Evolutionary conservation across 1,140 invertebrate genomes (phyloP).

Genomic region (Camponotus vicinus): DNA sequence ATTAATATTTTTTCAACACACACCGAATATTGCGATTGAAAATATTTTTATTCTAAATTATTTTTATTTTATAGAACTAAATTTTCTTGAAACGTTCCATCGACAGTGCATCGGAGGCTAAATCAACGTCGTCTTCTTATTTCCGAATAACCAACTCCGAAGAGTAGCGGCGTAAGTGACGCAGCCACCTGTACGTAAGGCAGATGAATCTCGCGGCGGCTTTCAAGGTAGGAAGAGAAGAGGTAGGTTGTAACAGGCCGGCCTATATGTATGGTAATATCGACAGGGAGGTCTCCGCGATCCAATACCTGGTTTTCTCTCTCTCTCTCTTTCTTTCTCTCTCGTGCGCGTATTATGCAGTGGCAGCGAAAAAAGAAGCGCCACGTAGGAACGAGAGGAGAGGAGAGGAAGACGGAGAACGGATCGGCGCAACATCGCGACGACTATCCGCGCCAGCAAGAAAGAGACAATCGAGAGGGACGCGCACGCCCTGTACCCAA

Average conservation of each 20-base stretch:
- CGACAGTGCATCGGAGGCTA: slow-evolving; percentile 9
- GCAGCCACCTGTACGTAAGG: slow-evolving; percentile 75
- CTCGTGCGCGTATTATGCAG: slow-evolving; percentile 71
- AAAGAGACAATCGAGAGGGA: slow-evolving; percentile 67
- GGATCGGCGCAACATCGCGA: slow-evolving; percentile 49
- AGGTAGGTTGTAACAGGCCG: slow-evolving; percentile 76
- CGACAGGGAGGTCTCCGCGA: slow-evolving; percentile 74
- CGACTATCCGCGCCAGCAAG: slow-evolving; percentile 45
- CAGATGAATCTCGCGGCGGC: slow-evolving; percentile 75
- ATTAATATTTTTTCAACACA: neutral
- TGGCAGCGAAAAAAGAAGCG: slow-evolving; percentile 71
- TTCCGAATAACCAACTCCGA: slow-evolving; percentile 49
- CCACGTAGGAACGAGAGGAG: slow-evolving; percentile 38
- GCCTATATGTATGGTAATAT: slow-evolving; percentile 83
- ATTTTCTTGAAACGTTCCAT: slow-evolving; percentile 28
- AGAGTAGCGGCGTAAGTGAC: slow-evolving; percentile 60
- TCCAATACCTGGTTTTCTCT: slow-evolving; percentile 67
- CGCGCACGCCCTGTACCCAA: slow-evolving; percentile 52
- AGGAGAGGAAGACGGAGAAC: slow-evolving; percentile 26
- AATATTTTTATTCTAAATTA: neutral
- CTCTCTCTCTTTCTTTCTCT: slow-evolving; percentile 16
- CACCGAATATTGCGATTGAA: neutral
- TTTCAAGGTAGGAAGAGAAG: slow-evolving; percentile 72
- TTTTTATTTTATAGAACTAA: neutral
- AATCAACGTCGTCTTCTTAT: slow-evolving; percentile 39